phyloP scores from a whole-genome alignment of 2,113 vertebrate genomes.

The Dinomys branickii region DNA sequence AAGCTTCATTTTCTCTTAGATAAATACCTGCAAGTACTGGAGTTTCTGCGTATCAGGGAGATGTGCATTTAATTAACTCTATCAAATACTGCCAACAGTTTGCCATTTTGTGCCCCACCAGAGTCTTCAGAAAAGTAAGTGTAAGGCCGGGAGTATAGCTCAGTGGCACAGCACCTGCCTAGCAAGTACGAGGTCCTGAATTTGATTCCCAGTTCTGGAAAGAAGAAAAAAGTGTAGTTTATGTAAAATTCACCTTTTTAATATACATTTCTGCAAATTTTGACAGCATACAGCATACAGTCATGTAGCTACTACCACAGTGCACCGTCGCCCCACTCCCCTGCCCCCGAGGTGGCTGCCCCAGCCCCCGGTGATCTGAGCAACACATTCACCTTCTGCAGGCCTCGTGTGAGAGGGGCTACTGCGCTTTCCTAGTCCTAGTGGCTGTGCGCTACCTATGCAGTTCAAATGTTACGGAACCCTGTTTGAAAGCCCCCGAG shows the following conservation, averaged over 20 bases:
- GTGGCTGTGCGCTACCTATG: background rate
- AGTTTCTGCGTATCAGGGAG: background rate
- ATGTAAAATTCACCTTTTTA: background rate
- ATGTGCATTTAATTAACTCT: background rate
- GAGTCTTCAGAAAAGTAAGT: background rate
- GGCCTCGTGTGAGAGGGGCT: background rate
- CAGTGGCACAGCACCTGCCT: too few species aligned
- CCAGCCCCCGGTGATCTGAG: too few species aligned
- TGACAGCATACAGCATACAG: background rate
- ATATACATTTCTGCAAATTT: background rate
- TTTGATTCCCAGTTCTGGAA: too few species aligned
- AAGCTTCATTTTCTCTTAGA: background rate
- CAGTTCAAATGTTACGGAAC: background rate
- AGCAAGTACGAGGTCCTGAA: too few species aligned
- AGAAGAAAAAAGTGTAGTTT: background rate
- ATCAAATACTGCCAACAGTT: background rate
- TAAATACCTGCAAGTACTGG: background rate
- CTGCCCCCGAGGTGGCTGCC: too few species aligned
- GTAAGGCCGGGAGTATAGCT: too few species aligned
- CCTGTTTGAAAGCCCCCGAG: background rate
- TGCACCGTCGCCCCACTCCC: too few species aligned
- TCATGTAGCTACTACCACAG: background rate
- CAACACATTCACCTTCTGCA: background rate
- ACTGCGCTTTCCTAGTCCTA: background rate
- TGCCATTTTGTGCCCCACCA: background rate